Evolutionary conservation across 2,797 vertebrate genomes (phyloP), one percentile per base, ranked within the genome.

Genomic region (Tauraco hartlaubi): DNA sequence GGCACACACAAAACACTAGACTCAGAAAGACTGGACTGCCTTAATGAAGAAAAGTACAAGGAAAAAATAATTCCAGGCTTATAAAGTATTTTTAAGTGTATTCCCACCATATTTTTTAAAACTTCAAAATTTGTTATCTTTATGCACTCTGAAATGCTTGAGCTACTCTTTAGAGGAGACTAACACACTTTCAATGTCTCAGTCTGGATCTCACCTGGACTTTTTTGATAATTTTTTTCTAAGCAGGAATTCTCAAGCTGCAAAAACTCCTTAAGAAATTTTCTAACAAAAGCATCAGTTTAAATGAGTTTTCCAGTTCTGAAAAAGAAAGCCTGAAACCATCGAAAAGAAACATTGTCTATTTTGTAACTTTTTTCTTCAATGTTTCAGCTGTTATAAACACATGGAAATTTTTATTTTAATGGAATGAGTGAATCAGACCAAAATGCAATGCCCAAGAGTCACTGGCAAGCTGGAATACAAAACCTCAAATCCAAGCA

Each of bases 391-490:
- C 61, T 75, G 14, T 56, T 74, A 56, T 11, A 88, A 73, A 80
- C 0, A 20, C 56, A 77, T 9, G 85, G 92, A 96, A 96, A 89
- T 52, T 6, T 12, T 87, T 83, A 49, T 93, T 91, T 88, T 59
- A 77, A 82, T n/a, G 67, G 90, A 85, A 90, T 75, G 39, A 94
- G 66, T 62, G 73, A 95, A 88, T 79, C 85, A 85, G 49, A 90
- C 59, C 76, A 85, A 90, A 87, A 85, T 62, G 72, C 68, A 86
- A 33, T 29, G 62, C 44, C 58, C 9, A 28, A 72, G 15, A 91
- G 26, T 19, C 69, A 71, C 75, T 74, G 52, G 64, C 79, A 71
- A 88, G 12, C 6, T 20, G 13, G 44, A 74, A 77, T 6, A 79
- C 48, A 83, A 85, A 96, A 44, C 54, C 20, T 90, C 68, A 92